Conservation (phyloP, 2,113 vertebrate species). For the Nothobranchius furzeri region DNA sequence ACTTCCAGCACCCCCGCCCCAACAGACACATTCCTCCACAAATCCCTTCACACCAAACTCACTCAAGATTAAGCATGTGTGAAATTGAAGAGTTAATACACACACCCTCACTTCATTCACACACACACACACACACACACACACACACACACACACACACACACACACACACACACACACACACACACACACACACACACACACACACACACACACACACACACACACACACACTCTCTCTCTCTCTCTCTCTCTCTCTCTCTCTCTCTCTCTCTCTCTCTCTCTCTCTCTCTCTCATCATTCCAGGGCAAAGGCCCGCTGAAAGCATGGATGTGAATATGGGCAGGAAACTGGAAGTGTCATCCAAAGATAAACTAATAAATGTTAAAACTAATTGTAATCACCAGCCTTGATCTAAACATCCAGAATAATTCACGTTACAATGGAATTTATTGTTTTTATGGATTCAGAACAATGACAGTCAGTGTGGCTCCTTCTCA, state of each 20-base stretch:
- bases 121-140: slow-evolving; percentile 34
- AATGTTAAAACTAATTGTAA: background rate
- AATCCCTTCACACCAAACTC: slow-evolving; percentile 97
- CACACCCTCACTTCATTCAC: slow-evolving; percentile 67
- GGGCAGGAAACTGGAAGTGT: slow-evolving; percentile 19
- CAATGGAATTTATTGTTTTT: too few species aligned
- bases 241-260: too few species aligned
- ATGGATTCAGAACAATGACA: too few species aligned
- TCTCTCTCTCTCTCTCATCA: background rate
- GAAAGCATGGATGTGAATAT: slow-evolving; percentile 22
- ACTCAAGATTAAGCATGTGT: slow-evolving; percentile 98
- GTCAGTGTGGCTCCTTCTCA: too few species aligned
- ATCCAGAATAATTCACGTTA: background rate
- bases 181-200: slow-evolving; percentile 10
- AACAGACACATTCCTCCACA: slow-evolving; percentile 79
- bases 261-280: too few species aligned
- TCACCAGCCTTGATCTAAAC: slow-evolving; percentile 6
- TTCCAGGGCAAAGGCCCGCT: background rate
- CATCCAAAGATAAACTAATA: background rate
- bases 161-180: slow-evolving; percentile 39
- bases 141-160: slow-evolving; percentile 51
- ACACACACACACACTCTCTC: background rate
- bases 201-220: slow-evolving; percentile 15
- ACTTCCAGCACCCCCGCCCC: slow-evolving; percentile 70
- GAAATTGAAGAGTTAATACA: slow-evolving; percentile 98